phyloP scores from a whole-genome alignment of 2,888 invertebrate genomes.

The Rhabditophanes sp. region DNA sequence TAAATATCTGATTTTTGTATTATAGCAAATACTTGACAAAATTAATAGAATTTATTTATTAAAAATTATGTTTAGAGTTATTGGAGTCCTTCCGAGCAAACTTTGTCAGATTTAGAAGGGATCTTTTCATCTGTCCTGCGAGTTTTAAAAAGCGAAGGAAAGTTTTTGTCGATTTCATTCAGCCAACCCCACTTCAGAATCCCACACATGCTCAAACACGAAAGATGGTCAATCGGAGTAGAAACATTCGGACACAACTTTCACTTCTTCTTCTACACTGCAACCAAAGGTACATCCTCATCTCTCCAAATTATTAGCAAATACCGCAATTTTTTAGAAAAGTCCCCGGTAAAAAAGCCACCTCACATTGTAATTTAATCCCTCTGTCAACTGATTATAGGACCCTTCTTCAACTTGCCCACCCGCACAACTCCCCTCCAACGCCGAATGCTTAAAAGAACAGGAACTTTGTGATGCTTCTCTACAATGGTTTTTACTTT shows the following conservation, averaged over 20 bases:
- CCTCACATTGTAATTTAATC: no score
- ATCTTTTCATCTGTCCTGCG: constrained; percentile 23
- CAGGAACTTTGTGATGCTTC: no score
- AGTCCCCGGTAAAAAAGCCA: no score
- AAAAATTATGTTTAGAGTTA: constrained; percentile 16
- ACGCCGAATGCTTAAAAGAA: no score
- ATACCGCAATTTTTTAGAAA: no score
- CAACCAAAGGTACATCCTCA: no score
- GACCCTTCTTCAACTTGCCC: no score
- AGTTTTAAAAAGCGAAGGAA: constrained; percentile 37
- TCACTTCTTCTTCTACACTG: constrained; percentile 29
- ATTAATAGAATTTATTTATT: constrained; percentile 1
- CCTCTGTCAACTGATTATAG: no score
- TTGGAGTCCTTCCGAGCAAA: constrained; percentile 23
- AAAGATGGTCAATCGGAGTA: constrained; percentile 18
- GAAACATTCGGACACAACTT: constrained; percentile 24
- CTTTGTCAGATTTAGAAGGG: constrained; percentile 23
- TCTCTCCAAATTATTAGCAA: no score
- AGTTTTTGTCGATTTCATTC: constrained; percentile 47
- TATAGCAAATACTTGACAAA: background rate
- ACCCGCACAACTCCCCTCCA: no score
- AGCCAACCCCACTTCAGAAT: constrained; percentile 48
- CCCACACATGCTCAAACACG: constrained; percentile 23
- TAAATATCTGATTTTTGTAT: constrained; percentile 2
- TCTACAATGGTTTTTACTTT: no score